These are phyloP conservation scores for Setophaga coronata DNA, from an alignment of 2,113 vertebrate species.

Conservation along the genomic window DNA sequence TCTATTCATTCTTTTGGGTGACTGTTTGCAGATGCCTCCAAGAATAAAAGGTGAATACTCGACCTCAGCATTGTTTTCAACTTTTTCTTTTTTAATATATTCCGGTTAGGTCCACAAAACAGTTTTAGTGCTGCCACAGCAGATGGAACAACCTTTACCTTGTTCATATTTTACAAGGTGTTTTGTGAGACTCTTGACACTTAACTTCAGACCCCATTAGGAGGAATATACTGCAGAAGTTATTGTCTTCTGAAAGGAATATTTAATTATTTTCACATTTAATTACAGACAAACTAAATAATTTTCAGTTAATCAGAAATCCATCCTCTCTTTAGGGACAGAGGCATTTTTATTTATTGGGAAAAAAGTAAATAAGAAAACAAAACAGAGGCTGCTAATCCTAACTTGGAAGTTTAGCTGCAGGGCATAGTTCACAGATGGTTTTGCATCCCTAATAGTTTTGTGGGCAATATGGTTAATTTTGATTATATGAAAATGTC, in stretches of 20 bases:
- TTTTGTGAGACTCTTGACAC: background rate
- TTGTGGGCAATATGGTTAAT: background rate
- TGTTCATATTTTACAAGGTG: background rate
- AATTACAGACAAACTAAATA: background rate
- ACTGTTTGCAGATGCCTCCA: background rate
- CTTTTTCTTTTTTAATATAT: background rate
- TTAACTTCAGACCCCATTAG: background rate
- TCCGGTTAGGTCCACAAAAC: background rate
- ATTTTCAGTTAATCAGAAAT: background rate
- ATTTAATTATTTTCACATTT: background rate
- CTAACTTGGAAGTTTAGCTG: background rate
- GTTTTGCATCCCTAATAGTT: background rate
- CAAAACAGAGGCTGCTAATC: background rate
- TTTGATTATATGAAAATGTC: constrained; percentile 12
- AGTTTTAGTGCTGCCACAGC: background rate
- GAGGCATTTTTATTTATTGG: background rate
- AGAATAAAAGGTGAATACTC: background rate
- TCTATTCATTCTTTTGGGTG: background rate
- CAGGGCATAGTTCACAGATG: background rate
- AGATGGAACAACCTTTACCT: background rate
- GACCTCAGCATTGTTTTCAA: background rate
- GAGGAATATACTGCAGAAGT: background rate
- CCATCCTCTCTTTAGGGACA: background rate
- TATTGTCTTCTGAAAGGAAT: background rate
- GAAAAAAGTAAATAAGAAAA: background rate